Evolutionary conservation across 2,113 vertebrate genomes (phyloP).

Genomic region (Trachemys scripta): DNA sequence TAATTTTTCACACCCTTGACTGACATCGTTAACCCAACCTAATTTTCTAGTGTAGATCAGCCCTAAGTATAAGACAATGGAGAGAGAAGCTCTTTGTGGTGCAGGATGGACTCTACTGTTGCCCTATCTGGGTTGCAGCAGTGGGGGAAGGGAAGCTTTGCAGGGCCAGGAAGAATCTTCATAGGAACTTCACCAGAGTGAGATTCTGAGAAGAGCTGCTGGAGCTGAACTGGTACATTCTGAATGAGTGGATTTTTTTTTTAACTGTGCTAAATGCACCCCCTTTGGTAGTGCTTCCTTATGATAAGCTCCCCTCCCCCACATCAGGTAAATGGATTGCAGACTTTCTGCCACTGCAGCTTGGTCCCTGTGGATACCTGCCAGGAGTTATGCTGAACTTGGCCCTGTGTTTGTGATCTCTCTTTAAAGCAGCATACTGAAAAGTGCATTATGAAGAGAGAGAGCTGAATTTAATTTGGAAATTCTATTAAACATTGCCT

Average conservation of each 20-base stretch:
- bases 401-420: neutral
- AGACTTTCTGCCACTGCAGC: neutral
- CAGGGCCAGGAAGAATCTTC: neutral
- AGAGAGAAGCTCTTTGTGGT: neutral
- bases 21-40: too few relatives aligned
- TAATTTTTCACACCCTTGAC: too few relatives aligned
- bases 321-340: neutral
- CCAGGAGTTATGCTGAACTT: neutral
- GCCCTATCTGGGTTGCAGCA: rapidly evolving
- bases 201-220: rapidly evolving
- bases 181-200: neutral
- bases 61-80: neutral
- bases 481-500: neutral
- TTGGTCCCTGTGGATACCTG: neutral
- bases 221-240: neutral
- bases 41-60: too few relatives aligned
- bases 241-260: neutral
- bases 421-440: neutral
- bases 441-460: neutral
- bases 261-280: neutral
- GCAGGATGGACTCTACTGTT: neutral
- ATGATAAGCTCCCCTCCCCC: neutral
- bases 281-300: neutral
- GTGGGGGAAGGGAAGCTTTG: neutral
- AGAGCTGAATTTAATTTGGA: neutral